phyloP scores from a whole-genome alignment of 1,140 invertebrate species.

The Leucophenga varia region DNA sequence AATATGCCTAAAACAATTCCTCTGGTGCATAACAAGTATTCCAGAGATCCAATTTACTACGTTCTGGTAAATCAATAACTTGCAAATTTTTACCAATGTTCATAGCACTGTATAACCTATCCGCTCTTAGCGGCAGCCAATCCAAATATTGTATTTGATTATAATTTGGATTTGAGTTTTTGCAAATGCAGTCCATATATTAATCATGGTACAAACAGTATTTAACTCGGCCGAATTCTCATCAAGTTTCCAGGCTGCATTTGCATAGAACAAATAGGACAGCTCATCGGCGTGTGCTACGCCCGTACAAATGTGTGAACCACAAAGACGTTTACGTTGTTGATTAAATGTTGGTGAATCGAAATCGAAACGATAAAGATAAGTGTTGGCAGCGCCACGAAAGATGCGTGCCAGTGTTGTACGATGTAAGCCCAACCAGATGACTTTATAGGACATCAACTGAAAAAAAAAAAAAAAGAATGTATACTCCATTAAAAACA shows the following conservation, averaged over 20 bases:
- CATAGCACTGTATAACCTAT: too few species aligned
- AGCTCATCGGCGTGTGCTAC: conserved; percentile 64
- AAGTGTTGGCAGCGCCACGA: conserved; percentile 29
- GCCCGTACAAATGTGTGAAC: too few species aligned
- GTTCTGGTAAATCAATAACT: too few species aligned
- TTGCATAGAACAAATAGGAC: conserved; percentile 62
- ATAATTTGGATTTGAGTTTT: conserved; percentile 28
- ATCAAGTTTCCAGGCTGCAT: conserved; percentile 43
- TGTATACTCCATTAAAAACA: too few species aligned
- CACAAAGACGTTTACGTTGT: conserved; percentile 4
- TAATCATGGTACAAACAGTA: conserved; percentile 27
- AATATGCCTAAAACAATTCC: too few species aligned
- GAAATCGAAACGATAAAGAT: conserved; percentile 48
- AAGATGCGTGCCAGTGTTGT: conserved; percentile 21
- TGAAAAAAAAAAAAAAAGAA: too few species aligned
- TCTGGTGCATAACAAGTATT: too few species aligned
- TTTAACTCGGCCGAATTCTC: conserved; percentile 24
- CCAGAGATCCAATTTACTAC: too few species aligned
- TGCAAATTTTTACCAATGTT: too few species aligned
- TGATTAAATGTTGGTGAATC: conserved; percentile 22
- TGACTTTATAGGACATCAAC: conserved; percentile 27
- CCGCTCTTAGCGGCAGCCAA: conserved; percentile 11
- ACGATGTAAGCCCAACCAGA: conserved; percentile 36
- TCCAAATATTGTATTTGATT: conserved; percentile 7
- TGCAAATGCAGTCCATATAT: conserved; percentile 51